Conservation (phyloP, 2,797 vertebrate genomes). For the Pipistrellus nathusii region DNA sequence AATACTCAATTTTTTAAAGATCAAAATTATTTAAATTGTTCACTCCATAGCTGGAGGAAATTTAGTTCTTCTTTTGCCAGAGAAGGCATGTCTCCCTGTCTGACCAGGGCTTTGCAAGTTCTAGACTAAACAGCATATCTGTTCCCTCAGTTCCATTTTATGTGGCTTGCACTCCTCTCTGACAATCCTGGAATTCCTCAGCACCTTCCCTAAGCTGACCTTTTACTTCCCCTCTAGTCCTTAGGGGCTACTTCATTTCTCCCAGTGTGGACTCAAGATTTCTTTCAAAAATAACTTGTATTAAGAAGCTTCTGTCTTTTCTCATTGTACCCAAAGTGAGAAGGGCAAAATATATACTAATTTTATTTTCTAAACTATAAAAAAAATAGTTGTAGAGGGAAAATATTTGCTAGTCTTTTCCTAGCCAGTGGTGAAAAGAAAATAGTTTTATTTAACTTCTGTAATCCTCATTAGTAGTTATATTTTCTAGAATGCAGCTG, state of each 20-base stretch:
- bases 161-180: background rate
- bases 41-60: background rate
- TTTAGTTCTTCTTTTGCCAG: background rate
- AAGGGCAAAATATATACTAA: background rate
- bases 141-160: background rate
- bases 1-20: background rate
- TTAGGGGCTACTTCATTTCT: background rate
- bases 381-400: background rate
- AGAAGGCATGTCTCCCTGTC: background rate
- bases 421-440: background rate
- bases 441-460: conserved; percentile 24
- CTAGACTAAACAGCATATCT: background rate
- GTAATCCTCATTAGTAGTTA: background rate
- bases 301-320: conserved; percentile 18
- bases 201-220: background rate
- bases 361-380: conserved; percentile 58
- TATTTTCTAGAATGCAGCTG: background rate
- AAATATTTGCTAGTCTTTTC: conserved; percentile 15
- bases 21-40: background rate
- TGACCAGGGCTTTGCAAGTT: background rate
- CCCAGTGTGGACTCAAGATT: background rate
- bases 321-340: background rate
- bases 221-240: background rate
- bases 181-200: background rate
- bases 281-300: conserved; percentile 22